Evolutionary conservation across 1,140 invertebrate genomes (phyloP).

Genomic region (Penaeus japonicus): DNA sequence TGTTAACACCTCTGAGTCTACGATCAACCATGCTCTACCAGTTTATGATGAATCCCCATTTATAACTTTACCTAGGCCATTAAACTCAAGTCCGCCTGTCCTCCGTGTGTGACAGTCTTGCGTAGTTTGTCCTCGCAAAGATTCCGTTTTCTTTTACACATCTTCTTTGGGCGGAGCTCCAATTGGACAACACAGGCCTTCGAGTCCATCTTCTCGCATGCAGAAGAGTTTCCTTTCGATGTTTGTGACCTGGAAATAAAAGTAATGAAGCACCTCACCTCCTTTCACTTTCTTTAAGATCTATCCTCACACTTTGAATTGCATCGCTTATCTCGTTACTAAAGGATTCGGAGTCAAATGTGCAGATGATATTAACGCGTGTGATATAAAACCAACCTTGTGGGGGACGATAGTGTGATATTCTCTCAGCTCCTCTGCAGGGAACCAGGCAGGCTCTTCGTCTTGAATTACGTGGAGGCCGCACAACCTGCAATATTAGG

Average conservation of each 20-base stretch:
- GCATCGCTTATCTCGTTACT: not conserved
- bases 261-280: too few species aligned
- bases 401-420: slow-evolving; percentile 83
- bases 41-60: too few species aligned
- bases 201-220: slow-evolving; percentile 34
- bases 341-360: not conserved
- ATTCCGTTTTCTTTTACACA: slow-evolving; percentile 16
- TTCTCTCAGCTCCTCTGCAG: slow-evolving; percentile 84
- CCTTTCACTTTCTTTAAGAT: too few species aligned
- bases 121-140: not conserved
- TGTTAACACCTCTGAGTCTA: not conserved
- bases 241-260: slow-evolving; percentile 14
- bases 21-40: too few species aligned
- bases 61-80: not conserved
- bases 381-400: slow-evolving; percentile 68
- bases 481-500: slow-evolving; percentile 70
- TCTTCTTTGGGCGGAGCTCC: slow-evolving; percentile 25
- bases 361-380: not conserved
- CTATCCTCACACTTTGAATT: not conserved
- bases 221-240: slow-evolving; percentile 40
- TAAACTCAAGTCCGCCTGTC: not conserved
- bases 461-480: slow-evolving; percentile 85
- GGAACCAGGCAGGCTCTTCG: slow-evolving; percentile 91
- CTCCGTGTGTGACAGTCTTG: not conserved
- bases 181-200: slow-evolving; percentile 42